Base-by-base conservation (phyloP, 2,888 invertebrate genomes). In the Nomada lathburiana region DNA sequence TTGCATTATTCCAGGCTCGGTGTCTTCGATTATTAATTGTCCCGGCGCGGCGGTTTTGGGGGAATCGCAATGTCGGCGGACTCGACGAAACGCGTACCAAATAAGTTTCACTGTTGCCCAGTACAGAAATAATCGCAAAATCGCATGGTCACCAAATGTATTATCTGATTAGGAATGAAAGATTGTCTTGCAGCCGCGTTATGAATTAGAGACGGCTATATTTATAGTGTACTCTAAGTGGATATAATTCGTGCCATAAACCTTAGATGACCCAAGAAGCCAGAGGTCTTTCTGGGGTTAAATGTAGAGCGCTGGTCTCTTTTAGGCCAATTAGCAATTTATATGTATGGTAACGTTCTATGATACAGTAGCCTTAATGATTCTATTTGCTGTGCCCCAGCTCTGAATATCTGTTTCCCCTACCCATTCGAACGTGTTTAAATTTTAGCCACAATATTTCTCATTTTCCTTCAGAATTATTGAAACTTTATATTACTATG, bases 251-350 rank as follows among this genome's bases (percentile, higher is more conserved):
- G 36, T 42, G 26, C 42, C 26, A 44, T 52, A n/a, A 44, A 20
- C 44, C 42, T 55, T 44, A n/a, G 26, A 26, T 20, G 72, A 57
- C 53, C 44, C 42, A 11, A 10, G 29, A 64, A 29, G 72, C 44
- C 42, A 11, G 64, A 64, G 72, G 52, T 62, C 72, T 62, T 26
- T 26, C 53, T 44, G 29, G n/a, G 72, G 72, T 72, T 72, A 72
- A 71, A 63, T 42, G n/a, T 42, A 23, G 20, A 16, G 50, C 10
- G 29, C 36, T 23, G 13, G 18, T 18, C 52, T 60, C 50, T 42
- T 62, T 42, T 62, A 53, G 42, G 18, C 11, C 18, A 26, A 50
- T 64, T 44, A 64, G 26, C 16, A 26, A 26, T 42, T 18, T 64
- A 23, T 50, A 50, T 18, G 23, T 2, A 26, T 26, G 50, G 16